These are phyloP conservation scores for Erebia aethiops DNA, from an alignment of 2,888 invertebrate genomes.

Conservation along the genomic window DNA sequence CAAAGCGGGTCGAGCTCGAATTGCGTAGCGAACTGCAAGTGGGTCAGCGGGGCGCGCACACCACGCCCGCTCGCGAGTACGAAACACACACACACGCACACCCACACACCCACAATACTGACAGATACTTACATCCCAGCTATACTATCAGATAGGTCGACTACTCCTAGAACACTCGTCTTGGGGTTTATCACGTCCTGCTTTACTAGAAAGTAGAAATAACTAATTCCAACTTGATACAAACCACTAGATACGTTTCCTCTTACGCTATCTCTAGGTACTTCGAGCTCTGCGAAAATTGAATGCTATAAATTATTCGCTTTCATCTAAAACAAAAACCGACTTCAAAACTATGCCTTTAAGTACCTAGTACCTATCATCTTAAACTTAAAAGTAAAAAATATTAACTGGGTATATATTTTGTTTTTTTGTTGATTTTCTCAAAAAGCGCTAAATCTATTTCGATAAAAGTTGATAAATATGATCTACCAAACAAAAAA, in stretches of 20 bases:
- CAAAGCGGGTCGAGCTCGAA: constrained; percentile 73
- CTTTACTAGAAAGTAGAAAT: constrained; percentile 29
- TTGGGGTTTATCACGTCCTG: constrained; percentile 44
- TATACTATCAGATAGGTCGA: constrained; percentile 31
- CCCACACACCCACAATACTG: constrained; percentile 47
- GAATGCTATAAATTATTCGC: too few relatives aligned
- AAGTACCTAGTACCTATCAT: too few relatives aligned
- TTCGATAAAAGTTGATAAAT: too few relatives aligned
- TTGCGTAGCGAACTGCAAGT: constrained; percentile 78
- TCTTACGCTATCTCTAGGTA: not conserved
- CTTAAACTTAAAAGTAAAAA: too few relatives aligned
- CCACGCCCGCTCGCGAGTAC: constrained; percentile 46
- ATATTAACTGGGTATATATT: too few relatives aligned
- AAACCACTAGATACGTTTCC: not conserved
- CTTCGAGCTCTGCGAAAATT: too few relatives aligned
- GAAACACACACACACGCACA: constrained; percentile 47
- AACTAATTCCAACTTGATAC: constrained; percentile 20
- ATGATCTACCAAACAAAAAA: too few relatives aligned
- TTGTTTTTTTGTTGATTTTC: too few relatives aligned
- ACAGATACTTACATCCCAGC: constrained; percentile 40
- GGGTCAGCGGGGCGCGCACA: constrained; percentile 77
- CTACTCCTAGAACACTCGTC: constrained; percentile 38
- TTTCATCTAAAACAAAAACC: too few relatives aligned
- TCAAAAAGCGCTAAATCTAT: too few relatives aligned
- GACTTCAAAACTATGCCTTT: too few relatives aligned